Percentiles rank a stretch among this genome's conserved stretches.
These are phyloP conservation scores for Mormyrops boulengeri DNA, from an alignment of 2,797 vertebrate genomes.

Conservation along the genomic window DNA sequence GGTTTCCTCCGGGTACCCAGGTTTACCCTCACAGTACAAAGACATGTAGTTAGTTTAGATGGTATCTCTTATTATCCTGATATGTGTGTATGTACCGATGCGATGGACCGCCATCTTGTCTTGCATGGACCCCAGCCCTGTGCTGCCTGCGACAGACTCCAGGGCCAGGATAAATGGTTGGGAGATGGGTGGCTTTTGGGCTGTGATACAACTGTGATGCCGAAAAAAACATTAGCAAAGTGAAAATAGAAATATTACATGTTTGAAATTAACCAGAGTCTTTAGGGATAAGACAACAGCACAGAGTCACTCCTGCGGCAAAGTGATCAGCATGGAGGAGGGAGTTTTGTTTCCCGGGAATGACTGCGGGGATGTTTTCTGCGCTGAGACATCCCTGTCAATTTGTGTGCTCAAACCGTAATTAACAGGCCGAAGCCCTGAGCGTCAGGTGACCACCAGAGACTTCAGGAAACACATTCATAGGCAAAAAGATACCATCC, in stretches of 20 bases:
- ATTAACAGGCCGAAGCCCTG: background rate
- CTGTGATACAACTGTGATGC: background rate
- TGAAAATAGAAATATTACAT: slow-evolving; percentile 17
- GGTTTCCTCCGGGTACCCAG: background rate
- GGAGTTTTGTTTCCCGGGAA: background rate
- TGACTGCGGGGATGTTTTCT: background rate
- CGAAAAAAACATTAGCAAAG: background rate
- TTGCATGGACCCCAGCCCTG: background rate
- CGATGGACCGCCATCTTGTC: background rate
- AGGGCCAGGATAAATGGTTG: background rate
- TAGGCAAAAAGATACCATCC: background rate
- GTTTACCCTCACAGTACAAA: background rate
- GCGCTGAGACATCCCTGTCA: background rate
- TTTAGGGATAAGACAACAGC: background rate
- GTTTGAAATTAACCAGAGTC: slow-evolving; percentile 8
- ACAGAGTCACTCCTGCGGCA: background rate
- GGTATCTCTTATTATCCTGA: background rate
- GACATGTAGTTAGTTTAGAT: background rate
- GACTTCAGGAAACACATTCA: background rate
- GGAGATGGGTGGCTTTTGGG: background rate
- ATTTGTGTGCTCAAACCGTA: background rate
- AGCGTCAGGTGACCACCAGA: background rate
- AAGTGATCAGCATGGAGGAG: background rate
- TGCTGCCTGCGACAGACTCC: background rate
- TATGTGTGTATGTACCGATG: background rate